Base-by-base conservation (phyloP, 2,797 vertebrate genomes). In the Karalla daura region DNA sequence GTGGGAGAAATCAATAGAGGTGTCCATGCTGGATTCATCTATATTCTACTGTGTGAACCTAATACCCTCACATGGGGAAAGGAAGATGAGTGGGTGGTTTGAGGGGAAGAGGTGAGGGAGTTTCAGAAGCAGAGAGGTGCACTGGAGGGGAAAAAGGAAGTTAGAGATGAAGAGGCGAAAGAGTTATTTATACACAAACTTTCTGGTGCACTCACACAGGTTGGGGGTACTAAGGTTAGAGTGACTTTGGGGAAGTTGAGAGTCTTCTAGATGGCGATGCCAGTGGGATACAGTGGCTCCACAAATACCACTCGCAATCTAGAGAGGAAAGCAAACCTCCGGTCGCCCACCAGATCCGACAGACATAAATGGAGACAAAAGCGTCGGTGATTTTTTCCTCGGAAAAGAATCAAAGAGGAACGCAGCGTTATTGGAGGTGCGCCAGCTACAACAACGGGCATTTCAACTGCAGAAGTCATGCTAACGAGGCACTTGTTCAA, bases 31-130 rank as follows among this genome's bases (percentile, higher is more conserved):
- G 76, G 75, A 81, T 84, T 87, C 86, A 90, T 91, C 81, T 86
- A 86, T 90, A 89, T 89, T 91, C 88, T 76, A 67, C 80, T 63
- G 87, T 68, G 83, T 85, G 85, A 90, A 92, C 75, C 79, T 68
- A 84, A 90, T 86, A 88, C 84, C 74, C 84, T 81, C 74, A 50
- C 79, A 65, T 64, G 71, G 75, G 76, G 53, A 71, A 63, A 60
- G 70, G 52, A 89, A 85, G 81, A 78, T 49, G 84, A 83, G 77
- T 78, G 76, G 63, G 76, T 78, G 77, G 78, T 72, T 83, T 73
- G 69, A 77, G 74, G 82, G 76, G 75, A 70, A 70, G 58, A 73
- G 72, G 85, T 81, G 79, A 80, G 69, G 56, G 65, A 67, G 41
- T 56, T 61, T 46, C 23, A 51, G 55, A 60, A 24, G 62, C 37